Evolutionary conservation across 2,888 invertebrate species (phyloP), one percentile per base, ranked within the genome.

Genomic region (Eulithis testata): DNA sequence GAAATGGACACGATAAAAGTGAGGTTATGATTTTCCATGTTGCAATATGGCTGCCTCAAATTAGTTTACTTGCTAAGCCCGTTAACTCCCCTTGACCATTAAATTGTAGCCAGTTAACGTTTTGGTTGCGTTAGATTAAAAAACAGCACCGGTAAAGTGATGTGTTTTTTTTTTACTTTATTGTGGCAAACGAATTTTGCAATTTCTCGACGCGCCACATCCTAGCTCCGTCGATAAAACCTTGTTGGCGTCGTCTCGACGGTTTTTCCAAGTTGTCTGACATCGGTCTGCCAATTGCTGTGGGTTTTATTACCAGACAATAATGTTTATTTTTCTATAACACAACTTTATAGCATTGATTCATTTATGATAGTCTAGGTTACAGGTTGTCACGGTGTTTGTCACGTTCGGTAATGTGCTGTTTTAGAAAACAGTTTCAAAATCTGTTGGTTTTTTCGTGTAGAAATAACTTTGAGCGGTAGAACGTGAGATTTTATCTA

Each of bases 1-100:
- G 90, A 89, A 91, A 91, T 89, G 87, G 84, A 83, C 81, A 83
- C 85, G 80, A 87, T 89, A 88, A 89, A 40, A 89, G 83, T 81
- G 79, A 84, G 81, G 86, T 82, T 88, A 86, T 88, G 84, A 85
- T 83, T 78, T 81, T 84, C 82, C 82, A 84, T 85, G 80, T 84
- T 87, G 82, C 79, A 80, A 82, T 86, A 89, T 83, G 83, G 84
- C 81, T 71, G 80, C 78, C 82, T 79, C 79, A 84, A 85, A 88
- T 86, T 85, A 83, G 84, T 83, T 82, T 76, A 79, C 76, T 81
- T 72, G 64, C 76, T 80, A 78, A 80, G 76, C 74, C 62, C 63
- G 76, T 68, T 72, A 69, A 74, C 73, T 74, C 72, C 70, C 73
- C 75, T 73, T 60, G 73, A 72, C 69, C 68, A 72, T 75, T 76